phyloP scores from a whole-genome alignment of 2,888 invertebrate genomes.

The Eugnorisma glareosa region DNA sequence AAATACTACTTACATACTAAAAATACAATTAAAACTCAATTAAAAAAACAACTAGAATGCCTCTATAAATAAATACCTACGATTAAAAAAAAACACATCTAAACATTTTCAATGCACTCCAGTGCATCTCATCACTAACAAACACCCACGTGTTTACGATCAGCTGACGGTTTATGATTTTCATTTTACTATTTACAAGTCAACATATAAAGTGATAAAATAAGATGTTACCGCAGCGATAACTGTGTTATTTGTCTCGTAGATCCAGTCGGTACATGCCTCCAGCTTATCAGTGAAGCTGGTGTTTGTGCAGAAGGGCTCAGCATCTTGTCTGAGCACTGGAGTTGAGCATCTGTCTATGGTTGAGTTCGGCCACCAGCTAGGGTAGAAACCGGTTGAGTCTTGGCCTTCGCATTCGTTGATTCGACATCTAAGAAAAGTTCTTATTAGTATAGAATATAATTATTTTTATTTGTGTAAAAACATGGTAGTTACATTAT shows the following conservation, averaged over 20 bases:
- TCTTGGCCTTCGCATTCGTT: constrained; percentile 77
- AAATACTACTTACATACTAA: too few relatives aligned
- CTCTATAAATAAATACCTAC: too few relatives aligned
- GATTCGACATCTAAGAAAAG: constrained; percentile 76
- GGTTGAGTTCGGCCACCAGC: constrained; percentile 81
- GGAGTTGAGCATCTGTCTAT: constrained; percentile 78
- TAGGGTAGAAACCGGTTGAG: constrained; percentile 59
- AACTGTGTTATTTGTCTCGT: constrained; percentile 80
- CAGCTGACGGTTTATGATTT: constrained; percentile 2
- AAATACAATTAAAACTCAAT: too few relatives aligned
- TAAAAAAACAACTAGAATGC: too few relatives aligned
- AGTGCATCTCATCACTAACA: neutral
- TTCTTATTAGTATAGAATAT: too few relatives aligned
- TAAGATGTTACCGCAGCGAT: constrained; percentile 77
- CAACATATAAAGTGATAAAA: constrained; percentile 15
- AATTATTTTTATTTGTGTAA: too few relatives aligned
- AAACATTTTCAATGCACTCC: too few relatives aligned
- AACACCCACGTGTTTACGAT: neutral
- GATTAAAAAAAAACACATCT: too few relatives aligned
- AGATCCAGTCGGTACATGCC: constrained; percentile 80
- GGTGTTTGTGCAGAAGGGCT: constrained; percentile 67
- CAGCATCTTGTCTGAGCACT: constrained; percentile 49
- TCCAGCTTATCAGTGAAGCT: constrained; percentile 72
- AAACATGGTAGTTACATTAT: too few relatives aligned
- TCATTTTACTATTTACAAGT: too few relatives aligned